phyloP scores from a whole-genome alignment of 2,113 vertebrate genomes.

The Tychaedon coryphoeus region DNA sequence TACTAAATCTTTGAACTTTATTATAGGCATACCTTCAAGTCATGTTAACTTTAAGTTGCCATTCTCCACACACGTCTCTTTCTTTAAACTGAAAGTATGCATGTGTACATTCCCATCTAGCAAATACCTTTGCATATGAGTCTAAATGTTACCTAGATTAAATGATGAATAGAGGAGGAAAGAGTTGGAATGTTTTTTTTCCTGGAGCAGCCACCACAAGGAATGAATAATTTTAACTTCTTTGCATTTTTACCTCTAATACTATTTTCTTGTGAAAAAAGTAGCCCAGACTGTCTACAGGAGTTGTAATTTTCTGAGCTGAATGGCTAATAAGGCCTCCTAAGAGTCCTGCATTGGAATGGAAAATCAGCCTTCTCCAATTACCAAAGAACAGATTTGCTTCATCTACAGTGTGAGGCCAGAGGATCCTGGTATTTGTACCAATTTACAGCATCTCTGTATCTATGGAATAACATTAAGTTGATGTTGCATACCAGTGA shows the following conservation, averaged over 20 bases:
- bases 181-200: background rate
- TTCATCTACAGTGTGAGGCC: slow-evolving; percentile 36
- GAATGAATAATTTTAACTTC: background rate
- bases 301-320: background rate
- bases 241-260: background rate
- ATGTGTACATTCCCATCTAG: slow-evolving; percentile 44
- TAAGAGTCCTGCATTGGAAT: slow-evolving; percentile 30
- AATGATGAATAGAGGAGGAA: background rate
- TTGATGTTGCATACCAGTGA: slow-evolving; percentile 31
- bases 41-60: slow-evolving; percentile 52
- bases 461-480: slow-evolving; percentile 20
- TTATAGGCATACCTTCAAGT: slow-evolving; percentile 57
- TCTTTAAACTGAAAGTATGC: slow-evolving; percentile 68
- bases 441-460: slow-evolving; percentile 29
- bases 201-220: background rate
- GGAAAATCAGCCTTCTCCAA: slow-evolving; percentile 38
- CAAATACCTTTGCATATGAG: slow-evolving; percentile 14
- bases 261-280: background rate
- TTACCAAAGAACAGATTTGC: slow-evolving; percentile 76
- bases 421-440: slow-evolving; percentile 36
- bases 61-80: slow-evolving; percentile 58
- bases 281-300: background rate
- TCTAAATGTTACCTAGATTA: slow-evolving; percentile 34
- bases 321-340: background rate
- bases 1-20: slow-evolving; percentile 66